Base-by-base conservation (phyloP, 35 echinoderm and acorn worm species). In the Patiria miniata region DNA sequence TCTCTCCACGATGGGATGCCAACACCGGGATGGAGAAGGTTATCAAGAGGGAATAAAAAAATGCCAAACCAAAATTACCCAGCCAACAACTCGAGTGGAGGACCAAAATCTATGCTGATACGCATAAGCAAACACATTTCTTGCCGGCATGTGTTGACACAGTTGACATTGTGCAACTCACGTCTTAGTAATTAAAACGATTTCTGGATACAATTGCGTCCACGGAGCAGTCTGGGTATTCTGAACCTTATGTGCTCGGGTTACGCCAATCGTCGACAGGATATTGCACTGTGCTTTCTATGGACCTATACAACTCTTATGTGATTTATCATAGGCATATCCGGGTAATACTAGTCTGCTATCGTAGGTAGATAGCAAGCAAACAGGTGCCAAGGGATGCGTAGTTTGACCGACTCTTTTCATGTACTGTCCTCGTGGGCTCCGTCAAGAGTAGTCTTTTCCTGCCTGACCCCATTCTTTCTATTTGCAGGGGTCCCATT, bases 91-190 rank as follows among this genome's bases (percentile, higher is more conserved):
- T 73, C 18, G 26, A 32, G 21, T 36, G n/a, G 14, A 34, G 15
- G 65, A 73, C 21, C 60, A 6, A 73, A 73, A 18, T 30, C 26
- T 34, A 73, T 73, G 29, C 26, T 14, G 34, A 73, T 73, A 73
- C 22, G 65, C 65, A 73, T 73, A 73, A 30, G 34, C 26, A 26
- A 73, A 73, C 23, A 26, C 14, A 32, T 26, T 32, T 73, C 19
- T 73, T 14, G 23, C 65, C 26, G 29, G 26, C 26, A 26, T 22
- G 26, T 73, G 34, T 73, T 73, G 65, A 73, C 65, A 73, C 26
- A 73, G 65, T 73, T 73, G 65, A 73, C 29, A 73, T 73, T 73
- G 65, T 73, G 65, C 34, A 73, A 73, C 65, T 73, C 21, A 30
- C 65, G 65, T 73, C 65, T 73, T 73, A 73, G 65, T 73, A 73